Percentiles rank a stretch among this genome's conserved stretches.
Evolutionary conservation across 2,888 invertebrate species (phyloP).

Genomic region (Agrochola macilenta): DNA sequence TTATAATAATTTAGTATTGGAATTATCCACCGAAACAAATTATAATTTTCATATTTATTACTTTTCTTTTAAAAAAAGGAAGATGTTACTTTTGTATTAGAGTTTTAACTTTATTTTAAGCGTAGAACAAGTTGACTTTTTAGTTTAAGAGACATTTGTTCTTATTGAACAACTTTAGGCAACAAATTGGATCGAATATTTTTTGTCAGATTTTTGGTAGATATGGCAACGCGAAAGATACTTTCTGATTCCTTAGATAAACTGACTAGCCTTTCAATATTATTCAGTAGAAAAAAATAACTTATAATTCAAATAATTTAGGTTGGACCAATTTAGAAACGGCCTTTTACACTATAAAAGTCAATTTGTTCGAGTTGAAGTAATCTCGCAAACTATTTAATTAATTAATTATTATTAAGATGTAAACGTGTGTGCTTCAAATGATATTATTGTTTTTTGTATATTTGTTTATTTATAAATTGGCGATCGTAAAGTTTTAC

Average conservation of each 20-base stretch:
- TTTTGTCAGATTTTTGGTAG: not conserved
- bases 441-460: slow-evolving; percentile 55
- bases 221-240: not conserved
- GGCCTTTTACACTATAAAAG: slow-evolving; percentile 14
- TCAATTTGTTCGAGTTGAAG: slow-evolving; percentile 32
- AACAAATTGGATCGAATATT: not conserved
- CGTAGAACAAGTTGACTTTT: slow-evolving; percentile 29
- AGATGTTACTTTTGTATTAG: slow-evolving; percentile 43
- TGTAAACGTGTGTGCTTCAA: slow-evolving; percentile 65
- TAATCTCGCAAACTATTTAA: slow-evolving; percentile 62
- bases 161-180: not conserved
- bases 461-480: slow-evolving; percentile 47
- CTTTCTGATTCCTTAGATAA: not conserved
- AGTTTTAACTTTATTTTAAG: slow-evolving; percentile 39
- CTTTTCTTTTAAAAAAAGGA: slow-evolving; percentile 28
- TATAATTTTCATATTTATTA: slow-evolving; percentile 55
- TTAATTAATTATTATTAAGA: slow-evolving; percentile 28
- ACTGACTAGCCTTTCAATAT: not conserved
- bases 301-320: not conserved
- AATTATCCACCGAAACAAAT: slow-evolving; percentile 59
- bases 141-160: slow-evolving; percentile 2
- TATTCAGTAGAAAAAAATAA: not conserved
- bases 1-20: slow-evolving; percentile 51
- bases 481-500: slow-evolving; percentile 3
- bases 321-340: not conserved